A percentile compares a stretch with the other conserved stretches of the same genome.
These are phyloP conservation scores for Diploptera punctata DNA, from an alignment of 2,888 invertebrate genomes.

Conservation along the genomic window DNA sequence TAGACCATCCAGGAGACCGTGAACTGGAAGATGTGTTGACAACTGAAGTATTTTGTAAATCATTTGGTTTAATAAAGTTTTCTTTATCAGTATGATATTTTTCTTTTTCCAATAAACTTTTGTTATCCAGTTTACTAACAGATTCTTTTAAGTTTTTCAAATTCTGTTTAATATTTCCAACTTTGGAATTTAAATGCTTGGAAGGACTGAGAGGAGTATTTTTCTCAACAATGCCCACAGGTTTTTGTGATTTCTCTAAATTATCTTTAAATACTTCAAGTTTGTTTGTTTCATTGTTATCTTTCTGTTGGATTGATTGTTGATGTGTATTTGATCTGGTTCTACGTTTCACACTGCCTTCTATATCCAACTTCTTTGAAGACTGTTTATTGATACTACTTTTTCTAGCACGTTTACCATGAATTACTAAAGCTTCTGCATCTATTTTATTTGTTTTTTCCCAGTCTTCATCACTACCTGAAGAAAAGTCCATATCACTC, in stretches of 20 bases:
- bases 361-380: background rate
- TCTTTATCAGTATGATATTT: background rate
- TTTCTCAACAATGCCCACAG: background rate
- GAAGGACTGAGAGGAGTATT: conserved; percentile 5
- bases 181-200: background rate
- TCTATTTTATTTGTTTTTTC: background rate
- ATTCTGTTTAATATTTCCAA: background rate
- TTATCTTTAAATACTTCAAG: no score
- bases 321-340: background rate
- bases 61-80: background rate
- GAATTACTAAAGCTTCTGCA: background rate
- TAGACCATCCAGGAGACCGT: conserved; percentile 19
- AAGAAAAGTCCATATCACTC: conserved; percentile 19
- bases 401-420: background rate
- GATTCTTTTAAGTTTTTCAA: background rate
- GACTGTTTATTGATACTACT: background rate
- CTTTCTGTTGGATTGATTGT: no score
- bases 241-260: no score
- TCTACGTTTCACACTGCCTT: background rate
- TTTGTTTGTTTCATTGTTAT: no score
- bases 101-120: background rate
- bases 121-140: background rate
- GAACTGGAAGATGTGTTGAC: background rate
- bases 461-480: conserved; percentile 12
- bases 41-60: background rate